phyloP scores from a whole-genome alignment of 1,140 invertebrate species.

The Chionoecetes opilio region DNA sequence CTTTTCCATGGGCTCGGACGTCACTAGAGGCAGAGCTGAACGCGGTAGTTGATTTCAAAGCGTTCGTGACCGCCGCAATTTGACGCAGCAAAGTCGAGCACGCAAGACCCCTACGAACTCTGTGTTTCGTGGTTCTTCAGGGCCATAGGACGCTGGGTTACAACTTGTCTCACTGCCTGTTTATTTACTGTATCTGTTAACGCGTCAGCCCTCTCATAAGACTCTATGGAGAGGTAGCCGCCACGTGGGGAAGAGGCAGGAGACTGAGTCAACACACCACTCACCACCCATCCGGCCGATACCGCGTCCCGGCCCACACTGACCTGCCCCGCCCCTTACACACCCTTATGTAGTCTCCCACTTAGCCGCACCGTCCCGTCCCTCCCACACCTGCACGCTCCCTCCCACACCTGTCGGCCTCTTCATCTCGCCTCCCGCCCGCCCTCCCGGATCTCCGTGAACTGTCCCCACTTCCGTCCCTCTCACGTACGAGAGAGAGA shows the following conservation, averaged over 20 bases:
- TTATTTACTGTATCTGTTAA: neutral
- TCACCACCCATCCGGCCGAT: conserved; percentile 14
- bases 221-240: neutral
- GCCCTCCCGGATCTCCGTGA: conserved; percentile 7
- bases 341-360: conserved; percentile 15
- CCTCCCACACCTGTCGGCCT: neutral
- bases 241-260: conserved; percentile 22
- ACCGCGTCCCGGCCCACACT: conserved; percentile 9
- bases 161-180: neutral
- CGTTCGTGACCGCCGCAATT: conserved; percentile 11
- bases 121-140: neutral
- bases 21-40: neutral
- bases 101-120: neutral
- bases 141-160: neutral
- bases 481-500: neutral
- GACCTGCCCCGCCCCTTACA: neutral
- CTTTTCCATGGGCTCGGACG: conserved; percentile 1
- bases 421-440: neutral
- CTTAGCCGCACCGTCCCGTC: neutral
- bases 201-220: neutral
- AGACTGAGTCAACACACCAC: conserved; percentile 1
- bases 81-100: neutral
- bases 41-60: neutral
- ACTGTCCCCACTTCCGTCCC: neutral
- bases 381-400: neutral